Conservation (phyloP, 2,888 invertebrate species). For the Aethes cnicana region DNA sequence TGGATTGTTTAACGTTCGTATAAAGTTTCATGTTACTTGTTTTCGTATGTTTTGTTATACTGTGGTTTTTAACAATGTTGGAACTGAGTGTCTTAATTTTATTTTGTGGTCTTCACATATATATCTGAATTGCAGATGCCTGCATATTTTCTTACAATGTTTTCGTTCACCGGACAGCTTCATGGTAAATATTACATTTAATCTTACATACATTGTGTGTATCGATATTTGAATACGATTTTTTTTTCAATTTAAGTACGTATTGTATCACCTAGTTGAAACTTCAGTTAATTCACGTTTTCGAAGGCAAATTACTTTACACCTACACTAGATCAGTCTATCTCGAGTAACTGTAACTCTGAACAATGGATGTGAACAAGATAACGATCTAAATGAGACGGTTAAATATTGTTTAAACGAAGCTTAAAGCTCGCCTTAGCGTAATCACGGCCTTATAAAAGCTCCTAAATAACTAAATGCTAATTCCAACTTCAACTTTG, state of each 20-base stretch:
- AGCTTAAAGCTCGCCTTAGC: conserved; percentile 40
- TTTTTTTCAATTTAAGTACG: too few species aligned
- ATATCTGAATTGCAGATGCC: too few species aligned
- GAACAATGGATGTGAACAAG: conserved; percentile 51
- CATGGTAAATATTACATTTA: too few species aligned
- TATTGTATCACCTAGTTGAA: too few species aligned
- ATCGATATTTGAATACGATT: too few species aligned
- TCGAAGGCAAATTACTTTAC: conserved; percentile 20
- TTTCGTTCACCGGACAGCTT: too few species aligned
- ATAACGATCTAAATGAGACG: conserved; percentile 56
- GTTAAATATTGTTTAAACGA: conserved; percentile 50
- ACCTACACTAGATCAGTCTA: conserved; percentile 24
- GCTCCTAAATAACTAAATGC: conserved; percentile 23
- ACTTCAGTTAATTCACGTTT: not conserved
- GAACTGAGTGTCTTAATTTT: not conserved
- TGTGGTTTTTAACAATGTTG: not conserved
- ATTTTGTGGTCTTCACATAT: not conserved
- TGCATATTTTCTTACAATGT: too few species aligned
- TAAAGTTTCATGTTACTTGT: conserved; percentile 23
- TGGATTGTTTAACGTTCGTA: conserved; percentile 20
- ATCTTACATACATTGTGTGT: too few species aligned
- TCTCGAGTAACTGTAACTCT: conserved; percentile 32
- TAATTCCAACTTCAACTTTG: conserved; percentile 17
- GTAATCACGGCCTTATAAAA: conserved; percentile 32
- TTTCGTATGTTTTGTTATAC: conserved; percentile 7